Base-by-base conservation (phyloP, 2,888 invertebrate species). In the Plagiodera versicolora region DNA sequence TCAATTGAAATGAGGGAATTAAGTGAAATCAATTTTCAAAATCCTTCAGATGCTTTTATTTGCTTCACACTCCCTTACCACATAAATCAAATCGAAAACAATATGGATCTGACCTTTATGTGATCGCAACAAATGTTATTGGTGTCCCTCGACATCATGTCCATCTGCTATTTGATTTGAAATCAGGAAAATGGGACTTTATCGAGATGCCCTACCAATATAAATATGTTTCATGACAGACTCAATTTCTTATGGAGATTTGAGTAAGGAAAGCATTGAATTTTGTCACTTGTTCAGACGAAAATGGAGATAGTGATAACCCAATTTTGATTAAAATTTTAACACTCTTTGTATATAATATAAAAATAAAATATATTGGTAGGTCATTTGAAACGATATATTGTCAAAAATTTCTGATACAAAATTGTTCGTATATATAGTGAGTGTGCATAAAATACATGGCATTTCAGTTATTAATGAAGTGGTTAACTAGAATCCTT, bases 31-130 rank as follows among this genome's bases (percentile, higher is more conserved):
- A 35, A 6, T 11, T 1, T n/a, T 14, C 39, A 14, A 14, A 39
- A 14, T 39, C 39, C 14, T 39, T 39, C 14, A 14, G 14, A 51
- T 19, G 6, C 14, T 19, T 19, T 39, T 35, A 52, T 19, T 52
- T 18, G 35, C 8, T 32, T 50, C 51, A 24, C 49, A 35, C 48
- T 61, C 56, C 50, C 58, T 45, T 49, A 67, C 63, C 63, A 58
- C 67, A 72, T 75, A 75, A 75, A 75, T 75, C 75, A 74, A 55
- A 39, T 64, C 35, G 67, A 62, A 69, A 74, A 74, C 77, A 78
- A 77, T 77, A 77, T 77, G 73, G 73, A 71, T 73, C 75, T 78
- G 78, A 78, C 77, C 77, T 78, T 78, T 78, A 78, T 77, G 71
- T 69, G 76, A 74, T 74, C 64, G 70, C 67, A 70, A 75, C 75